Base-by-base conservation (phyloP, 2,113 vertebrate genomes). In the Odocoileus virginianus region DNA sequence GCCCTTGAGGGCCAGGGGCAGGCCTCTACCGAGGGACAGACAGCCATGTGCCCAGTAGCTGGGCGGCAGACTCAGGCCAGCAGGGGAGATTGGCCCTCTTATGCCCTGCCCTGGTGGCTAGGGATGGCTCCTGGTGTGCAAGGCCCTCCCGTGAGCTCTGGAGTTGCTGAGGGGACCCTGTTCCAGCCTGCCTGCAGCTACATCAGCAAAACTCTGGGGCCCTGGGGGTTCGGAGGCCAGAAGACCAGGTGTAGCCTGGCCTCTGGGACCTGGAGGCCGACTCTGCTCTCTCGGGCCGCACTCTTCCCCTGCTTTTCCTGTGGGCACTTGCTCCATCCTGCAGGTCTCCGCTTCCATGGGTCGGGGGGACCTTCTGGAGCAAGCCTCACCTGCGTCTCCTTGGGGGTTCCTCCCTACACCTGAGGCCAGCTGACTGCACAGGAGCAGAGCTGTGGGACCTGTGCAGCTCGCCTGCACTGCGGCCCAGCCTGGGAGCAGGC, bases 291-390 rank as follows among this genome's bases (percentile, higher is more conserved):
- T 0, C 17, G 64, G 74, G 40, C 84, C 12, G 2, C 0, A 40
- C 10, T 11, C 33, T 7, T 12, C 13, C 1, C 78, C 12, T 7
- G 55, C 67, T 33, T 16, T 55, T 71, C 23, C 47, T 25, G 1
- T 2, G 45, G 33, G 30, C 0, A 2, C 43, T 57, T 58, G 19
- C 2, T 58, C 58, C 7, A 1, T n/a, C 57, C 79, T 43, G 23
- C 47, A 47, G 30, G 43, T 76, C 74, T 0, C 1, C 0, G 1
- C 67, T 12, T 15, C n/a, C 2, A 17, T 50, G 19, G 67, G 21
- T 10, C 9, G 4, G 64, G 7, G 4, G 23, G 2, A 19, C 74
- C 71, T 43, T 43, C 23, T 43, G 21, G 36, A 74, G 36, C 71
- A 36, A 43, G 71, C 36, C 71, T 74, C 36, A 17, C 71, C 21